Conservation (phyloP, 1,140 invertebrate genomes). For the Heterodera schachtii region DNA sequence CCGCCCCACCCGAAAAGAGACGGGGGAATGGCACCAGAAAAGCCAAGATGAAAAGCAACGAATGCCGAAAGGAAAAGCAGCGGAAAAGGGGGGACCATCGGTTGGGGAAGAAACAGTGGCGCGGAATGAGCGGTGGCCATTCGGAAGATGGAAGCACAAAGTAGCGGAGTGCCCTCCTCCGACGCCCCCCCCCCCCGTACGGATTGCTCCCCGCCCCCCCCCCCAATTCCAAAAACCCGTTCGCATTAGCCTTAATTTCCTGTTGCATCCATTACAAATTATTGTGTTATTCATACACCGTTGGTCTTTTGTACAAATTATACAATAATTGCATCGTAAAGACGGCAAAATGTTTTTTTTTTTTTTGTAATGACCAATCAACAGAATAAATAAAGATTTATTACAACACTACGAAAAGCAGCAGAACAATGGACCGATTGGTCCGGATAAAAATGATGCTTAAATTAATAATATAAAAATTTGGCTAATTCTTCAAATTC, state of each 20-base stretch:
- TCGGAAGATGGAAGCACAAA: no score
- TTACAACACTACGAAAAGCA: no score
- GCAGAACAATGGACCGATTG: not conserved
- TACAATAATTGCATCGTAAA: not conserved
- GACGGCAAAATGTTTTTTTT: not conserved
- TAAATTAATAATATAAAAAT: no score
- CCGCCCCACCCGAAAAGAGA: not conserved
- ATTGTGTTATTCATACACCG: not conserved
- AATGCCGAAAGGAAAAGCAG: not conserved
- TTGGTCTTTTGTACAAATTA: not conserved
- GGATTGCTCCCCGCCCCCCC: no score
- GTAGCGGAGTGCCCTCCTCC: not conserved
- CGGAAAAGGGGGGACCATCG: not conserved
- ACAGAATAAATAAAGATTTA: not conserved
- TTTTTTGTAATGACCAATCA: not conserved
- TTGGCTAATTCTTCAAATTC: no score
- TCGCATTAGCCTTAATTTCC: not conserved
- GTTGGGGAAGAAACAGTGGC: not conserved
- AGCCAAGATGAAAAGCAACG: no score
- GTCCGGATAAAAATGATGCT: no score
- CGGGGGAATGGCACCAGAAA: no score
- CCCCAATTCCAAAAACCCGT: not conserved
- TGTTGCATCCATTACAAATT: not conserved
- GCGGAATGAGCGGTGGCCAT: not conserved
- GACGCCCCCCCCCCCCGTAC: no score